Base-by-base conservation (phyloP, 2,113 vertebrate genomes). In the Glaucomys volans region DNA sequence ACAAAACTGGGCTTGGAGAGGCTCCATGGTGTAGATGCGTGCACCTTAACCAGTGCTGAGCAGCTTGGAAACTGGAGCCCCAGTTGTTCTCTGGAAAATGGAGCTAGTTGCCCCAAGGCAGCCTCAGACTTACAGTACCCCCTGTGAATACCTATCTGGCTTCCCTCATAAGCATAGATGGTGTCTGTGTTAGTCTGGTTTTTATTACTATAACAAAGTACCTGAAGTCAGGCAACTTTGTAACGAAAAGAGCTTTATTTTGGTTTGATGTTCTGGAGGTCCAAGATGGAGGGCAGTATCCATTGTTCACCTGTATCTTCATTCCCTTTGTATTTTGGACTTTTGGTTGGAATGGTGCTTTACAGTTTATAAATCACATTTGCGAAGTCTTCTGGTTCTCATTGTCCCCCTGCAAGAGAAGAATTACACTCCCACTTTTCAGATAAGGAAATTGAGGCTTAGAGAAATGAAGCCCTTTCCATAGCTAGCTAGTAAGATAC, bases 21-120 rank as follows among this genome's bases (percentile, higher is more conserved):
- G 47, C 83, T 86, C 50, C 28, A 6, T 8, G 35, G 28, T 69
- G 62, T 67, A 50, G 59, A 94, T 4, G 0, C 52, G 2, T 8
- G 6, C 5, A 18, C 37, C 47, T 69, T 50, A n/a, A 42, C 82
- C 82, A 76, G 62, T 0, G 0, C 90, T 4, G 28, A 72, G 77
- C 42, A 35, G 9, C 76, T 50, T 2, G 37, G 80, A 76, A 92
- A 32, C 44, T 42, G 40, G 57, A 90, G 11, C 67, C 32, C 64
- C 20, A 44, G n/a, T 2, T 71, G 72, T 82, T 94, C 89, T 79
- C 86, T 96, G 71, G 86, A 69, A 96, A 47, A 76, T 35, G 37
- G 42, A 37, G 17, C 62, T 22, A 10, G 40, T 87, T 37, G 42
- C 12, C 14, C 9, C 44, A n/a, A 32, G 82, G 72, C n/a, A 35